These are phyloP conservation scores for Todus mexicanus DNA, from an alignment of 2,797 vertebrate species.

Conservation along the genomic window DNA sequence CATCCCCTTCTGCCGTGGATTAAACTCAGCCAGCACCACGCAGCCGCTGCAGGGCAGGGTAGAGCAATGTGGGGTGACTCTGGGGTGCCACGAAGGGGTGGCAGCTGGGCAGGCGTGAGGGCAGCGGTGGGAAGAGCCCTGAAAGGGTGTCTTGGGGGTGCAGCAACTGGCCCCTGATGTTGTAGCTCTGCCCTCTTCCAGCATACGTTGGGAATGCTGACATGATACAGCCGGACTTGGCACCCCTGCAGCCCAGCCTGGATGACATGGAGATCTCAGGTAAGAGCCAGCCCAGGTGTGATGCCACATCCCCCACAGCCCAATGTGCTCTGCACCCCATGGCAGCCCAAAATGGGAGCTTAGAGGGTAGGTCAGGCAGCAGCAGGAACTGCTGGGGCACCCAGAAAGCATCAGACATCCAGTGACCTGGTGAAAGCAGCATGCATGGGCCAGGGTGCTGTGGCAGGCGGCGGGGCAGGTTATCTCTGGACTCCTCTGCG, in stretches of 20 bases:
- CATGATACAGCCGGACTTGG: conserved; percentile 94
- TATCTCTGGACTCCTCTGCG: not conserved
- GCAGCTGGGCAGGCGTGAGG: not conserved
- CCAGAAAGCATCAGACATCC: not conserved
- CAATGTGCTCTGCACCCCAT: not conserved
- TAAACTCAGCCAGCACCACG: not conserved
- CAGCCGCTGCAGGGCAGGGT: not conserved
- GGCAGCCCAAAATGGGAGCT: not conserved
- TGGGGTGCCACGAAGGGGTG: not conserved
- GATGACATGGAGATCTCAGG: conserved; percentile 98
- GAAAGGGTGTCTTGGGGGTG: not conserved
- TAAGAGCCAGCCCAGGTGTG: conserved; percentile 28
- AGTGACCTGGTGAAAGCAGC: not conserved
- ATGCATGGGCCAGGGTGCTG: not conserved
- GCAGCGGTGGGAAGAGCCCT: not conserved
- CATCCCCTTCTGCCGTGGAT: not conserved
- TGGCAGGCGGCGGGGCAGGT: not conserved
- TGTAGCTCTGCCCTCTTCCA: conserved; percentile 63
- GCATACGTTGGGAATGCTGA: conserved; percentile 91
- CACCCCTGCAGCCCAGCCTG: conserved; percentile 90
- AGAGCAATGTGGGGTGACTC: not conserved
- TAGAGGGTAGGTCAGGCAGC: not conserved
- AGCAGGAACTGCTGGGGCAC: not conserved
- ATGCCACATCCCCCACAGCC: not conserved
- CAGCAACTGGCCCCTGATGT: not conserved